phyloP scores from a whole-genome alignment of 2,797 vertebrate genomes.

The Coregonus sp. region DNA sequence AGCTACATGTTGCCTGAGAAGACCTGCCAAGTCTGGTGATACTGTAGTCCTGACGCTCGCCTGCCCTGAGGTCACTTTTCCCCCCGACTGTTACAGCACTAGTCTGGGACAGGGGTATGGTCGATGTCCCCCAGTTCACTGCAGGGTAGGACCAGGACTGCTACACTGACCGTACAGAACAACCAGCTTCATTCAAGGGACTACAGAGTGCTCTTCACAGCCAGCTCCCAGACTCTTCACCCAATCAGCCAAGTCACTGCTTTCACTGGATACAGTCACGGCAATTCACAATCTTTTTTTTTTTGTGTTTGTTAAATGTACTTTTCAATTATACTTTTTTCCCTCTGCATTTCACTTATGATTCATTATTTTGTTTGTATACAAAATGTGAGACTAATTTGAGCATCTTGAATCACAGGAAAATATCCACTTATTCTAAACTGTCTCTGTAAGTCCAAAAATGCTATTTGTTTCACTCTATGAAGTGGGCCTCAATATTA shows the following conservation, averaged over 20 bases:
- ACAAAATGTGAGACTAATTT: background rate
- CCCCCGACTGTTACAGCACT: constrained; percentile 53
- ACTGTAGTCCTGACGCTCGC: constrained; percentile 30
- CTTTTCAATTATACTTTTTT: background rate
- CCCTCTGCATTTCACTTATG: constrained; percentile 23
- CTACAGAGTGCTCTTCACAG: constrained; percentile 47
- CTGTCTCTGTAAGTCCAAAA: background rate
- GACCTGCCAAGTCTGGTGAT: constrained; percentile 91
- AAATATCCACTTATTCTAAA: background rate
- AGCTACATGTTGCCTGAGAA: constrained; percentile 85
- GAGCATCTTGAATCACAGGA: background rate
- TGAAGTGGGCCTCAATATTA: background rate
- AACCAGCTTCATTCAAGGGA: constrained; percentile 17
- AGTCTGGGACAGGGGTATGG: constrained; percentile 43
- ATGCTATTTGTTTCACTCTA: background rate
- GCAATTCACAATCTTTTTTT: constrained; percentile 27
- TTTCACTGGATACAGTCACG: constrained; percentile 47
- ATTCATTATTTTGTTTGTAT: constrained; percentile 5
- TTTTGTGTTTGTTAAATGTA: background rate
- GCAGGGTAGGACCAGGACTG: constrained; percentile 53
- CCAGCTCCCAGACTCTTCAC: constrained; percentile 57
- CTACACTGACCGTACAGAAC: constrained; percentile 43
- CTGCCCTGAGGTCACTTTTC: constrained; percentile 25
- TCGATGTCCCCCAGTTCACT: constrained; percentile 44
- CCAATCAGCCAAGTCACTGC: constrained; percentile 52